Evolutionary conservation across 1,140 invertebrate genomes (phyloP), one percentile per base, ranked within the genome.

Genomic region (Cotesia vestalis): DNA sequence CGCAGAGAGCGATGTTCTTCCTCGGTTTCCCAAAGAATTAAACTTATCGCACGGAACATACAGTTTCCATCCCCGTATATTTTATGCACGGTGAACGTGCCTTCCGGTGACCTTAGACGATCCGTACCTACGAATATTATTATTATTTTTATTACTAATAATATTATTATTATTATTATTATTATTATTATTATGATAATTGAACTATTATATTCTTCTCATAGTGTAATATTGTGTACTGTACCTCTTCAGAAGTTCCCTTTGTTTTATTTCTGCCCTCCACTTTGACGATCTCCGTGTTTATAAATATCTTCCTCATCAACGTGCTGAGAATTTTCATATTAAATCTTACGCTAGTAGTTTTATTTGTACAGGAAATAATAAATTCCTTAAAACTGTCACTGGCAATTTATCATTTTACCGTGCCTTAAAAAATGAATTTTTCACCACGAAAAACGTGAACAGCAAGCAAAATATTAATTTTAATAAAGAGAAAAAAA

Each of bases 61-160:
- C 83, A 84, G 74, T 84, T 84, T 17, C 82, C 83, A 78, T 84
- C 81, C n/a, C 81, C 83, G 46, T 78, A 82, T 75, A 84, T 81
- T 64, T 81, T 80, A 46, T 78, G 81, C 78, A 84, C 77, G 77
- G 74, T 77, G 70, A 83, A 84, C 76, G 80, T 79, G 73, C 79
- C 78, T 66, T 81, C 80, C 14, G 75, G 8, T 46, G 74, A 73
- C 74, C 71, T 80, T 77, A 81, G 70, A 52, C 69, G 74, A 81
- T 79, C 81, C 80, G 80, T 83, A 80, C 57, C 80, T 82, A 46
- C 40, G 40, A 46, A 9, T 46, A 46, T 46, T 46, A 46, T 46
- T 46, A 46, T 46, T 46, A 40, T 40, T 9, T 8, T 9, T 9
- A 40, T 9, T 40, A 9, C 9, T 40, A 46, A 6, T 46, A 11